These are phyloP conservation scores for Corythornis madagascariensis DNA, from an alignment of 2,113 vertebrate species.

Conservation along the genomic window DNA sequence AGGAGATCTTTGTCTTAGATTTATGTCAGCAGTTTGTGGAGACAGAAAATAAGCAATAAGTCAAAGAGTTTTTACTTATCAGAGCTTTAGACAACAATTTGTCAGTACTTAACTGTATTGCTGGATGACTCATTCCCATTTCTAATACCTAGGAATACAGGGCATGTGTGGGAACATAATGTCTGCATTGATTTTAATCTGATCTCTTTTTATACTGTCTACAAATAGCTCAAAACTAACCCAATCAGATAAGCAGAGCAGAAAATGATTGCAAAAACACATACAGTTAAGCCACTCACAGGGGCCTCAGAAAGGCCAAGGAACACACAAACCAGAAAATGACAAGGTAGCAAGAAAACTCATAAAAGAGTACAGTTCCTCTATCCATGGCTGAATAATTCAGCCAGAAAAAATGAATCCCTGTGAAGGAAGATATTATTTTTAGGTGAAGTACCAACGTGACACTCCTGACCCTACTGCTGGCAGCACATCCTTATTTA, in stretches of 20 bases:
- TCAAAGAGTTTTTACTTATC: constrained; percentile 47
- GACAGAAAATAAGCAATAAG: constrained; percentile 31
- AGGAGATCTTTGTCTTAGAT: constrained; percentile 31
- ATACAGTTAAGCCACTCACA: neutral
- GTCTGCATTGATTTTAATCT: constrained; percentile 61
- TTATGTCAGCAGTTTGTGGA: constrained; percentile 9
- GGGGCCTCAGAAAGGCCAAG: constrained; percentile 7
- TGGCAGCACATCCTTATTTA: neutral
- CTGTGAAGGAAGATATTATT: neutral
- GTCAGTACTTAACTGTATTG: constrained; percentile 55
- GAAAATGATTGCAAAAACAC: constrained; percentile 45
- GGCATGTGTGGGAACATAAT: constrained; percentile 18
- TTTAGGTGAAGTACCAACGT: neutral
- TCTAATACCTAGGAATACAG: constrained; percentile 59
- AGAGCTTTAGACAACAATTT: constrained; percentile 54
- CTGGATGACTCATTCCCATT: constrained; percentile 49
- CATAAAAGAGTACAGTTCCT: neutral
- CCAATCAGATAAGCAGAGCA: constrained; percentile 47
- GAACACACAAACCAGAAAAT: neutral
- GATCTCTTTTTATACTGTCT: constrained; percentile 47
- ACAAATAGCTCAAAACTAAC: constrained; percentile 33
- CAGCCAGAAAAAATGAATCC: neutral
- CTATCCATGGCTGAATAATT: neutral
- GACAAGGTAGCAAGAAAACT: neutral
- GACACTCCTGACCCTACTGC: neutral